These are phyloP conservation scores for Triplophysa dalaica DNA, from an alignment of 2,113 vertebrate species.

Conservation along the genomic window DNA sequence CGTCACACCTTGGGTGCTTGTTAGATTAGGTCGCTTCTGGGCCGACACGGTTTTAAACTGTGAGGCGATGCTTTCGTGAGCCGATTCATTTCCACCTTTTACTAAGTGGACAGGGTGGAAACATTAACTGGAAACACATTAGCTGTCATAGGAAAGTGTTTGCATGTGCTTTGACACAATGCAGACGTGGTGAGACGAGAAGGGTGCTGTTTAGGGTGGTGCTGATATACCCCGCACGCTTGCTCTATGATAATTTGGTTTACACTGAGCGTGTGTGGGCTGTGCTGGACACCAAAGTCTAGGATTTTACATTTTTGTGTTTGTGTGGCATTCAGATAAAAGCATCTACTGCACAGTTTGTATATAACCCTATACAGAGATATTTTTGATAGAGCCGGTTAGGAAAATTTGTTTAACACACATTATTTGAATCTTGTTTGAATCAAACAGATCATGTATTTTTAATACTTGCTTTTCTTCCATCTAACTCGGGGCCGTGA, in stretches of 20 bases:
- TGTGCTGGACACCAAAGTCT: not conserved
- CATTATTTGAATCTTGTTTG: too few relatives aligned
- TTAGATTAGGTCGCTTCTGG: conserved; percentile 38
- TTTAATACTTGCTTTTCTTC: too few relatives aligned
- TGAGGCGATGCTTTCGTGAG: conserved; percentile 42
- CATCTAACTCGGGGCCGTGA: too few relatives aligned
- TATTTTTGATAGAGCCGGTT: too few relatives aligned
- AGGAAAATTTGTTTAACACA: too few relatives aligned
- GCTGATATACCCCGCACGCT: conserved; percentile 14
- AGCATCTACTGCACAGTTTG: not conserved
- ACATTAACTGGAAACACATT: conserved; percentile 53
- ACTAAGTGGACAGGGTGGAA: conserved; percentile 34
- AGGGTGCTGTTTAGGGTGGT: not conserved
- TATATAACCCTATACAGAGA: too few relatives aligned
- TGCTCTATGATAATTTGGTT: conserved; percentile 24
- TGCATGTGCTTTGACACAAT: conserved; percentile 48
- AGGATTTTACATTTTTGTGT: not conserved
- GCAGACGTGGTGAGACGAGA: conserved; percentile 38
- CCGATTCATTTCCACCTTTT: conserved; percentile 46
- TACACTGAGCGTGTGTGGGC: conserved; percentile 33
- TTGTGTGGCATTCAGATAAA: not conserved
- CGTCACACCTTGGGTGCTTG: conserved; percentile 29
- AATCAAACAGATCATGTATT: too few relatives aligned
- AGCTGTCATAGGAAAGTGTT: conserved; percentile 42
- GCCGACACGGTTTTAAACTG: conserved; percentile 37